Conservation (phyloP, 2,797 vertebrate species). For the Xerus rutilus region DNA sequence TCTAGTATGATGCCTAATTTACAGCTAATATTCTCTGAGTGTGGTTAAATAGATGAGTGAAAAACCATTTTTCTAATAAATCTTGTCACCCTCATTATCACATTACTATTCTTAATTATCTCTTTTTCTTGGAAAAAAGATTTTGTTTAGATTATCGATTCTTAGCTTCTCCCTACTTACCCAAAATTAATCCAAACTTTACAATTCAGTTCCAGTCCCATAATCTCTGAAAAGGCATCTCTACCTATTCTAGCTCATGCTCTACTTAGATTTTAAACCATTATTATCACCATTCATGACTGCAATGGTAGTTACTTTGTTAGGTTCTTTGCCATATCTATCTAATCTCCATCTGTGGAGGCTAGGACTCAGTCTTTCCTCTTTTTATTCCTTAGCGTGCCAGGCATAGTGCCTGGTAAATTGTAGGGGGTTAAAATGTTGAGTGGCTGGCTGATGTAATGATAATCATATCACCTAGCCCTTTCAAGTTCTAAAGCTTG, state of each 20-base stretch:
- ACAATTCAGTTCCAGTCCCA: not conserved
- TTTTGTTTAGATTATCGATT: not conserved
- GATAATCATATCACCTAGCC: slow-evolving; percentile 6
- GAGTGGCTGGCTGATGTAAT: slow-evolving; percentile 21
- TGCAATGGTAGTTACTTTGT: not conserved
- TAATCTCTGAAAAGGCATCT: not conserved
- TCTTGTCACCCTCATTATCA: not conserved
- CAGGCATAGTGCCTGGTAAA: not conserved
- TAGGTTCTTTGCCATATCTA: not conserved
- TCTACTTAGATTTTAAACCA: not conserved
- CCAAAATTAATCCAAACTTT: not conserved
- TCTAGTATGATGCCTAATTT: too few relatives aligned
- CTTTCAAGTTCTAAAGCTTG: slow-evolving; percentile 29
- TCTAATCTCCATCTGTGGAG: not conserved
- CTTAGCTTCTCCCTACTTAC: not conserved
- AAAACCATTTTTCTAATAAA: not conserved
- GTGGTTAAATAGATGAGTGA: not conserved
- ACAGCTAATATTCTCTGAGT: not conserved
- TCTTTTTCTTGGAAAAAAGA: not conserved
- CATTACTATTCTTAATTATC: not conserved
- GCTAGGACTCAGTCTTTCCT: not conserved
- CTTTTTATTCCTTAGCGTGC: not conserved
- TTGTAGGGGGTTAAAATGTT: not conserved
- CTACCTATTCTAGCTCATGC: not conserved
- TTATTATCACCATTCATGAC: not conserved